These are phyloP conservation scores for Aphrocallistes beatrix DNA, from an alignment of 37 sponge, comb jelly and placozoan species.

Conservation along the genomic window DNA sequence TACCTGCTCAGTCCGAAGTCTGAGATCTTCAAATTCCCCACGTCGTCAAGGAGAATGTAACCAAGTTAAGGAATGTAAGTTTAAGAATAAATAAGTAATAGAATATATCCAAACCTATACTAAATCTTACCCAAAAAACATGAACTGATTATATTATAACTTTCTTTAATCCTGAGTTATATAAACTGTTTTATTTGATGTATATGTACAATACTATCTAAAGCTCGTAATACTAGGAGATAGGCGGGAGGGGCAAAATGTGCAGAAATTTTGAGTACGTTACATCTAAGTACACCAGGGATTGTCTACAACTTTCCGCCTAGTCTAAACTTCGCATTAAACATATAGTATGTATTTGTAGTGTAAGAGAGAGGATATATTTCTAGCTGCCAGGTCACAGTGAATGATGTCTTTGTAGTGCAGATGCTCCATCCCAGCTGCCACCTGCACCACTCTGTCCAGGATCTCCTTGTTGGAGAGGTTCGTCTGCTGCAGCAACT, in stretches of 20 bases:
- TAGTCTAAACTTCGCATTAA: no score
- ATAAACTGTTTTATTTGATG: no score
- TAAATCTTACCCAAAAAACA: no score
- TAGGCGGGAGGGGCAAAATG: no score
- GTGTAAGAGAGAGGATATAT: constrained; percentile 77
- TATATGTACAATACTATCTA: no score
- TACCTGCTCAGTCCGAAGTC: constrained; percentile 55
- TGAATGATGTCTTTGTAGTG: constrained; percentile 58
- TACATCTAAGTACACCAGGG: no score
- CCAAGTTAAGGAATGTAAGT: constrained; percentile 41
- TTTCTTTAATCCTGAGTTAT: no score
- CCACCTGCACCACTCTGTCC: constrained; percentile 33
- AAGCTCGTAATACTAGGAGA: no score
- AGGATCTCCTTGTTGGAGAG: constrained; percentile 28
- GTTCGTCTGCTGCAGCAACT: constrained; percentile 37
- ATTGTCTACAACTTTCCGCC: no score
- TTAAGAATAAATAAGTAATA: not conserved
- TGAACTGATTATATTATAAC: no score
- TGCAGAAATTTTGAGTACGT: no score
- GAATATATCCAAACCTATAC: not conserved
- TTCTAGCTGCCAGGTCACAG: constrained; percentile 79
- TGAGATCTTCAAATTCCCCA: constrained; percentile 40
- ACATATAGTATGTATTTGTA: no score
- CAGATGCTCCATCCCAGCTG: constrained; percentile 60
- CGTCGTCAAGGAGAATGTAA: constrained; percentile 34